These are phyloP conservation scores for Gambusia holbrooki DNA, from an alignment of 2,113 vertebrate species.

Conservation along the genomic window DNA sequence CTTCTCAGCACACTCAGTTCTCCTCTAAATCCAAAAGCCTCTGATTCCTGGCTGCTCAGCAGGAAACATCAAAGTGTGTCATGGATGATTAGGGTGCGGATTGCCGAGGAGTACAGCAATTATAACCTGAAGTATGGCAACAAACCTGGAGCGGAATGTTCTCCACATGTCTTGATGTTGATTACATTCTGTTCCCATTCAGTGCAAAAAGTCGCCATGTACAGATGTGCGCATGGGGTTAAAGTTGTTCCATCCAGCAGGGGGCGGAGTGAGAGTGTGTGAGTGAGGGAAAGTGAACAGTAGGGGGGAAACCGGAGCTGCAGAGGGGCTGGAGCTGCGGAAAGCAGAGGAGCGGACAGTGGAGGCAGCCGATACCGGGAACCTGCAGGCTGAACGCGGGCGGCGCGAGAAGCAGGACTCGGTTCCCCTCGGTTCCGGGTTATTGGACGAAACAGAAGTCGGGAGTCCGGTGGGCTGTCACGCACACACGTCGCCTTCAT, in stretches of 20 bases:
- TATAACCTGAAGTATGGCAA: neutral
- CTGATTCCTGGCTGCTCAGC: slow-evolving; percentile 20
- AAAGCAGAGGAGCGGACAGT: slow-evolving; percentile 40
- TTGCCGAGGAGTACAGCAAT: neutral
- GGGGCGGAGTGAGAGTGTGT: slow-evolving; percentile 55
- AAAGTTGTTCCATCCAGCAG: slow-evolving; percentile 43
- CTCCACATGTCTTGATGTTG: neutral
- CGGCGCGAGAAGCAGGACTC: slow-evolving; percentile 7
- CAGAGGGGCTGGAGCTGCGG: slow-evolving; percentile 50
- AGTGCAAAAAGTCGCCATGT: neutral
- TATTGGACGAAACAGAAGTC: neutral
- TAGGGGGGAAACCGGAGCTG: slow-evolving; percentile 38
- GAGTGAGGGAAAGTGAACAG: slow-evolving; percentile 12
- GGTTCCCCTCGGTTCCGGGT: slow-evolving; percentile 3
- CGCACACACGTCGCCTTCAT: neutral
- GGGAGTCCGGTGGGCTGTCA: slow-evolving; percentile 3
- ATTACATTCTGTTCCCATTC: neutral
- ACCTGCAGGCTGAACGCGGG: slow-evolving; percentile 39
- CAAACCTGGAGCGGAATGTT: neutral
- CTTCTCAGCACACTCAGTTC: no score
- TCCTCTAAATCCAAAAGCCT: slow-evolving; percentile 24
- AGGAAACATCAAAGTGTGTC: slow-evolving; percentile 48
- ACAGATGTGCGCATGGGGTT: slow-evolving; percentile 57
- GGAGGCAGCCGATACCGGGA: slow-evolving; percentile 42
- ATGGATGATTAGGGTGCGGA: slow-evolving; percentile 59